These are phyloP conservation scores for Psammodynastes pulverulentus DNA, from an alignment of 2,113 vertebrate species.

Conservation along the genomic window DNA sequence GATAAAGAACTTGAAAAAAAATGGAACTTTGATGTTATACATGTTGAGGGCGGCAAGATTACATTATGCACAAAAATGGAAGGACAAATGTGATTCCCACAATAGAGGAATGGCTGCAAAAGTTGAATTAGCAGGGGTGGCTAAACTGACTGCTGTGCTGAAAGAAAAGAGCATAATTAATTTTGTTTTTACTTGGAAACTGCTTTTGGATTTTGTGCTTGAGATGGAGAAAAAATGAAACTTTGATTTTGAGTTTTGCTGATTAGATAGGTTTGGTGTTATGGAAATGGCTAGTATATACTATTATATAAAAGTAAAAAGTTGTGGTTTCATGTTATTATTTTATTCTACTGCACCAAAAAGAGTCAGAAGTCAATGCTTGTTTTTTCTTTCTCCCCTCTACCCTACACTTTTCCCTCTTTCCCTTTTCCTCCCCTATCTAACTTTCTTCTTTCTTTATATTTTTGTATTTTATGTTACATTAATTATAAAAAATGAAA, in stretches of 20 bases:
- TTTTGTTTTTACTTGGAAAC: neutral
- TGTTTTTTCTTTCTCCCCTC: neutral
- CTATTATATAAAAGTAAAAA: neutral
- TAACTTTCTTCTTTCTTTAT: neutral
- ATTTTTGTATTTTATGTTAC: neutral
- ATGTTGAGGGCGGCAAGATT: neutral
- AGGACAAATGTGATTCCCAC: neutral
- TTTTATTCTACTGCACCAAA: neutral
- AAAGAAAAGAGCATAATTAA: neutral
- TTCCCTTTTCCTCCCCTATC: neutral
- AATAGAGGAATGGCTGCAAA: neutral
- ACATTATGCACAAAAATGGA: neutral
- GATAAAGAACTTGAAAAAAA: neutral
- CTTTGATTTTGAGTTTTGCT: neutral
- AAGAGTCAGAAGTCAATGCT: neutral
- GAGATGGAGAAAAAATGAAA: neutral
- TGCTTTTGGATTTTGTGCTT: neutral
- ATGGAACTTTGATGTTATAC: neutral
- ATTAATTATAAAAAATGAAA: neutral
- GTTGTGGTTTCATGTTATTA: neutral
- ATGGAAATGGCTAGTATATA: neutral
- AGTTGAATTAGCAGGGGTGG: neutral
- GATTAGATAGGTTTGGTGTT: neutral
- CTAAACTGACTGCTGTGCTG: neutral
- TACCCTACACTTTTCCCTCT: neutral